phyloP scores from a whole-genome alignment of 2,113 vertebrate species.

The Ivindomyrus marchei region DNA sequence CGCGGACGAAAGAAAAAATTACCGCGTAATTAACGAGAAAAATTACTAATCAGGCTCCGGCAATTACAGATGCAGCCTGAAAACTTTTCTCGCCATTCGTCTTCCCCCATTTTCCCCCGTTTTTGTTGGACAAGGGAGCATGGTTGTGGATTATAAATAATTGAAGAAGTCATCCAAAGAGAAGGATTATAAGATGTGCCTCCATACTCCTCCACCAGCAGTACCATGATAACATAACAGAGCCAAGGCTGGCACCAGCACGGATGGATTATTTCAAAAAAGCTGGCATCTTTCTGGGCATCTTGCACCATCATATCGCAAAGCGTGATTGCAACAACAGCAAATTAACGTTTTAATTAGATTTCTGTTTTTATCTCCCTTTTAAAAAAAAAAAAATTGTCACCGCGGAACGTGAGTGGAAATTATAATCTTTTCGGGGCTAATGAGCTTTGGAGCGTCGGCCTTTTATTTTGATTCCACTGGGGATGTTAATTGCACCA shows the following conservation, averaged over 20 bases:
- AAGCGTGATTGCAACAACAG: constrained; percentile 45
- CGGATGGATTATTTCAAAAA: constrained; percentile 42
- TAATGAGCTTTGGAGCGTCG: constrained; percentile 96
- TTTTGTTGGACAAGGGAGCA: constrained; percentile 57
- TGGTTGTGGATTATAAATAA: constrained; percentile 66
- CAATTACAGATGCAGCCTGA: constrained; percentile 41
- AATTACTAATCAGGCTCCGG: constrained; percentile 43
- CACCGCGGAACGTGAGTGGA: constrained; percentile 67
- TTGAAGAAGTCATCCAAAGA: constrained; percentile 68
- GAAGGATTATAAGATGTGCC: constrained; percentile 69
- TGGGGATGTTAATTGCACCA: constrained; percentile 81
- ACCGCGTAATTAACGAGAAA: constrained; percentile 28
- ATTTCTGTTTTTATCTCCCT: constrained; percentile 38
- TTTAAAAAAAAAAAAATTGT: constrained; percentile 32
- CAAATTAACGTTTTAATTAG: constrained; percentile 53
- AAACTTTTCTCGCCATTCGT: constrained; percentile 38
- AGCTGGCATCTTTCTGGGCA: constrained; percentile 84
- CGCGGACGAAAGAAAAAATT: constrained; percentile 37
- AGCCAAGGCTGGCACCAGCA: constrained; percentile 48
- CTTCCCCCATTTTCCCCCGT: constrained; percentile 44
- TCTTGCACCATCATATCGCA: constrained; percentile 36
- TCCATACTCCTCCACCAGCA: constrained; percentile 57
- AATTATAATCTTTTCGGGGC: constrained; percentile 76
- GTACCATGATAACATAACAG: constrained; percentile 54
- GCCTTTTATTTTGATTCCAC: constrained; percentile 68